Percentiles rank a stretch among this genome's conserved stretches.
Evolutionary conservation across 2,113 vertebrate species (phyloP).

Genomic region (Phaethon lepturus): DNA sequence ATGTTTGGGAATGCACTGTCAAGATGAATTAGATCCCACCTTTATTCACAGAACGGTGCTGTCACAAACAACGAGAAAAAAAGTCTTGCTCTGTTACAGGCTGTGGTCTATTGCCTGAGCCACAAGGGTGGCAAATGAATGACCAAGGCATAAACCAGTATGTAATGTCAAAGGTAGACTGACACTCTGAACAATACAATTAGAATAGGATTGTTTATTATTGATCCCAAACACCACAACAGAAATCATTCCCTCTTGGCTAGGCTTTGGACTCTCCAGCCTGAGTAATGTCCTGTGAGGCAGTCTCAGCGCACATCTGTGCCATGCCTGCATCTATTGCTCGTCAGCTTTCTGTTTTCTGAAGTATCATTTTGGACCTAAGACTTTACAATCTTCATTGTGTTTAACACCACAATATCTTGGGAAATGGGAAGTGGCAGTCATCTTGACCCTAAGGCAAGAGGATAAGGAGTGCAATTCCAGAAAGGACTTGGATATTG

Average conservation of each 20-base stretch:
- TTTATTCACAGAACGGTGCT: not conserved
- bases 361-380: not conserved
- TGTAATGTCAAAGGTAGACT: not conserved
- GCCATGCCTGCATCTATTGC: not conserved
- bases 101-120: not conserved
- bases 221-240: not conserved
- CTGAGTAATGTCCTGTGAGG: not conserved
- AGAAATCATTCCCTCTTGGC: not conserved
- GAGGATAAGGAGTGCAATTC: not conserved
- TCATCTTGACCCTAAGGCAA: not conserved
- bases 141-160: not conserved
- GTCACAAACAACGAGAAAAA: rapidly evolving
- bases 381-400: not conserved
- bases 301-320: not conserved
- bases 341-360: not conserved
- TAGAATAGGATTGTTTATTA: not conserved
- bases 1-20: not conserved
- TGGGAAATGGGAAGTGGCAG: not conserved
- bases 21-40: not conserved
- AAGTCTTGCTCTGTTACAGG: not conserved
- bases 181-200: not conserved
- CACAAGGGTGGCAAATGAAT: not conserved
- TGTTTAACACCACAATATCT: not conserved
- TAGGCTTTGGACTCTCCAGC: not conserved
- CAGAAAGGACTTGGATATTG: not conserved